A percentile compares a stretch with the other conserved stretches of the same genome.
Evolutionary conservation across 37 sponge, comb jelly and placozoan genomes (phyloP).

Genomic region (Oopsacas minuta): DNA sequence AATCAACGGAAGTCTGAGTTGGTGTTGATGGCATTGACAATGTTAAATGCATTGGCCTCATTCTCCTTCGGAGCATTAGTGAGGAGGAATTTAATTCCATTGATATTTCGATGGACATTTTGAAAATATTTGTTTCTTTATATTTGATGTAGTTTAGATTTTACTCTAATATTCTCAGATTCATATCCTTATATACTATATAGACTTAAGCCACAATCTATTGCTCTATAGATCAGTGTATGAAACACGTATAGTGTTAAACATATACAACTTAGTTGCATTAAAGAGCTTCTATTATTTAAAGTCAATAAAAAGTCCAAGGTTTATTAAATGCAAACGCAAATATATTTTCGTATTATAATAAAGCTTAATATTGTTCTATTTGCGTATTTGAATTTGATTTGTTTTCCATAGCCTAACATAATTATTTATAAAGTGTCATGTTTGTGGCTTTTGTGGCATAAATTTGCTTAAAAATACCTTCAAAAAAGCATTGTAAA

Average conservation of each 20-base stretch:
- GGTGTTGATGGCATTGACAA: not conserved
- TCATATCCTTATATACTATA: not conserved
- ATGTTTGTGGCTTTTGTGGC: no score
- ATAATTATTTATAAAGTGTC: no score
- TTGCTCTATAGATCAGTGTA: not conserved
- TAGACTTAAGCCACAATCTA: not conserved
- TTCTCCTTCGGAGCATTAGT: not conserved
- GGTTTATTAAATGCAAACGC: no score
- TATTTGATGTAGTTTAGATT: not conserved
- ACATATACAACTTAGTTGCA: not conserved
- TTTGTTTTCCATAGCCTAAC: no score
- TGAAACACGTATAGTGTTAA: not conserved
- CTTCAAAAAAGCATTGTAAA: no score
- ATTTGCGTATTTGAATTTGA: no score
- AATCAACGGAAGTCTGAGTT: not conserved
- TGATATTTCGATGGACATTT: not conserved
- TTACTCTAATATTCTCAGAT: not conserved
- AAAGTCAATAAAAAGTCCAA: not conserved
- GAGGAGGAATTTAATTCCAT: not conserved
- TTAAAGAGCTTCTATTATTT: not conserved
- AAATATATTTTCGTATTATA: not conserved
- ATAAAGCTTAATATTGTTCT: no score
- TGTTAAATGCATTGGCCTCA: not conserved
- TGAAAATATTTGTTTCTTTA: not conserved
- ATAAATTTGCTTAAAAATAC: no score